Evolutionary conservation across 2,888 invertebrate species (phyloP), one percentile per base, ranked within the genome.

Genomic region (Chalcosyrphus nemorum): DNA sequence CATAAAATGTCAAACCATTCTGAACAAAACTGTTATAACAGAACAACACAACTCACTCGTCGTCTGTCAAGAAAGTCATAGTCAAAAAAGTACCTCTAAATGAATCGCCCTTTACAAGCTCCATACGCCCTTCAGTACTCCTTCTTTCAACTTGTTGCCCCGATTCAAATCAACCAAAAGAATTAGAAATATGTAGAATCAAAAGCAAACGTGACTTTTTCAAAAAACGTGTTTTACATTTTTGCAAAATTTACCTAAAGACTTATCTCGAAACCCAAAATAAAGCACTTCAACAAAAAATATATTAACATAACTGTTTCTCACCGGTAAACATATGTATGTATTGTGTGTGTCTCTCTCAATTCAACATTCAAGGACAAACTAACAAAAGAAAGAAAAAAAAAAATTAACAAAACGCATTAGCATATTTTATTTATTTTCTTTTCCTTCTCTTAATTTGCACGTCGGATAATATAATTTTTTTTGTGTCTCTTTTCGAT

Each of bases 351-450:
- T 35, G 61, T 61, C 41, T 59, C 52, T 61, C 52, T 61, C 52
- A 35, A 43, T 41, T 29, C 13, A 52, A 11, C 21, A 61, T 29
- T 29, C 61, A 72, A 72, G 72, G 72, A 52, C 72, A 72, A 72
- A 29, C 50, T 24, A 61, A 61, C 61, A 61, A 72, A 50, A 52
- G 72, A 52, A 72, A 50, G 47, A 63, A 47, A 47, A 47, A 35
- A 13, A 27, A 24, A 50, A 21, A 71, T 21, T 38, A 35, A 32
- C 11, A 21, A 15, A 47, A 27, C 59, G 29, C 35, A 71, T 71
- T 71, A 71, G 59, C 71, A 71, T 71, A 59, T 59, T 35, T 71
- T 71, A 71, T 71, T 57, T 71, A 71, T 59, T 59, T 59, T 15
- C 38, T 50, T 71, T 70, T 59, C 59, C 24, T 38, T 71, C 57